Evolutionary conservation across 2,113 vertebrate species (phyloP).

Genomic region (Spea multiplicata): DNA sequence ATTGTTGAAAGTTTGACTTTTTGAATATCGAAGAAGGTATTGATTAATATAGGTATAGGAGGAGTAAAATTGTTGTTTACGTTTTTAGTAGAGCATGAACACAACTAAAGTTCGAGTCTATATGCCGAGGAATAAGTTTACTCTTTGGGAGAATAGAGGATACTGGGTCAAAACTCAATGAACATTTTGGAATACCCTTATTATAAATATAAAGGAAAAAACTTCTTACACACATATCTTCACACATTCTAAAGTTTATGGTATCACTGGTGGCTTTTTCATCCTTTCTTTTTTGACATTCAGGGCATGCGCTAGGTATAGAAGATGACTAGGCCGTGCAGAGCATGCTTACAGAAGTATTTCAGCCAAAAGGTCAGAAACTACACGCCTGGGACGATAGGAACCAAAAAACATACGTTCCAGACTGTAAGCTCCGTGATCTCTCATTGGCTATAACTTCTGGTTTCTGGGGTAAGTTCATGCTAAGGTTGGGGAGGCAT

Average conservation of each 20-base stretch:
- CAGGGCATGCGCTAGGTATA: slow-evolving; percentile 26
- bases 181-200: too few relatives aligned
- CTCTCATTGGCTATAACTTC: slow-evolving; percentile 53
- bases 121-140: too few relatives aligned
- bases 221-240: slow-evolving; percentile 10
- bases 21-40: too few relatives aligned
- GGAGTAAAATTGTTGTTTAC: too few relatives aligned
- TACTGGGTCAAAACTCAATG: too few relatives aligned
- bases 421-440: not conserved
- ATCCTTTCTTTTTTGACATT: not conserved
- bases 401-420: not conserved
- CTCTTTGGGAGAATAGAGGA: too few relatives aligned
- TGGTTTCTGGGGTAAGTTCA: slow-evolving; percentile 63
- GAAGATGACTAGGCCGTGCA: not conserved
- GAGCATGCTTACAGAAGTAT: slow-evolving; percentile 28
- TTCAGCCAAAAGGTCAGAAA: slow-evolving; percentile 21
- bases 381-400: not conserved
- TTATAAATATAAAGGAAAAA: not conserved
- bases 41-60: too few relatives aligned
- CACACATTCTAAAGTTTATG: slow-evolving; percentile 22
- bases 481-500: slow-evolving; percentile 61
- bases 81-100: too few relatives aligned
- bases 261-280: slow-evolving; percentile 16
- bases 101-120: too few relatives aligned
- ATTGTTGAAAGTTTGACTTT: too few relatives aligned